Conservation (phyloP, 2,888 invertebrate species). For the Agrilus cyanescens region DNA sequence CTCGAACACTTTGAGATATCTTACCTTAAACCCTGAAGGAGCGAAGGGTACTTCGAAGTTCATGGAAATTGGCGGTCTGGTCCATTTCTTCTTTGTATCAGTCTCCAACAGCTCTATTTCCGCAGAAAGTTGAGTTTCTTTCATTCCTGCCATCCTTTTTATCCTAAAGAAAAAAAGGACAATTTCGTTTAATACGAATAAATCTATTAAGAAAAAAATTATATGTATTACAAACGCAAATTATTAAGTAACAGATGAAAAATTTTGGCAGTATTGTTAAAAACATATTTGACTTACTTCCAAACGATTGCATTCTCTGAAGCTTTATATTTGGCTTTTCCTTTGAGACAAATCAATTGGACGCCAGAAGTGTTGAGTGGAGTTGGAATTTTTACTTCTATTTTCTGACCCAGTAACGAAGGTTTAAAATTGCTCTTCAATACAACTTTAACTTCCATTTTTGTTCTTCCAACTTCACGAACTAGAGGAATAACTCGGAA, state of each 20-base stretch:
- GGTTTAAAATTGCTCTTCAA: slow-evolving; percentile 99
- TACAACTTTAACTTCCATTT: slow-evolving; percentile 99
- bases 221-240: too few species aligned
- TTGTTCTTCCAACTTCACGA: slow-evolving; percentile 94
- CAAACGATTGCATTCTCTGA: slow-evolving; percentile 97
- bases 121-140: slow-evolving; percentile 97
- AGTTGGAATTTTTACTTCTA: slow-evolving; percentile 98
- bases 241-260: too few species aligned
- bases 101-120: slow-evolving; percentile 98
- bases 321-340: slow-evolving; percentile 99
- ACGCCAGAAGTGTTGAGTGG: slow-evolving; percentile 98
- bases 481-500: slow-evolving; percentile 99
- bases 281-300: slow-evolving; percentile 30
- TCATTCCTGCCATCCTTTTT: slow-evolving; percentile 95
- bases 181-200: neutral
- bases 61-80: slow-evolving; percentile 99
- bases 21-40: slow-evolving; percentile 98
- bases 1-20: slow-evolving; percentile 98
- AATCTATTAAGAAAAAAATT: neutral
- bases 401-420: slow-evolving; percentile 94
- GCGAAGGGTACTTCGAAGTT: slow-evolving; percentile 99
- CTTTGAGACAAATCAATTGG: slow-evolving; percentile 96
- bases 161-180: slow-evolving; percentile 42
- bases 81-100: slow-evolving; percentile 99
- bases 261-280: too few species aligned